These are phyloP conservation scores for Tragelaphus oryx DNA, from an alignment of 2,797 vertebrate species.

Conservation along the genomic window DNA sequence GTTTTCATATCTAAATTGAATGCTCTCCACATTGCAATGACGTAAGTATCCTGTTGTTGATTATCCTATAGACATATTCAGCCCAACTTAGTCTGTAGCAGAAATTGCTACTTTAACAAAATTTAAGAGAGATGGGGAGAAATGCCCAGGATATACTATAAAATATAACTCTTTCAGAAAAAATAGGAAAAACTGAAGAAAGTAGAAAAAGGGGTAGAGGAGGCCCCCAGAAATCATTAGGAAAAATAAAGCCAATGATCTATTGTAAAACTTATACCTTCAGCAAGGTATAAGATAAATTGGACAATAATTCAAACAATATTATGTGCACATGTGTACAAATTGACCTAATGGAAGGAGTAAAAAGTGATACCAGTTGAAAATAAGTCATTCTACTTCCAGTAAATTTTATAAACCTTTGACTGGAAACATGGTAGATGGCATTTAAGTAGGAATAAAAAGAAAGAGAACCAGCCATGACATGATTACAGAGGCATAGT, in stretches of 20 bases:
- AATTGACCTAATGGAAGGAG: not conserved
- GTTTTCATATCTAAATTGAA: not conserved
- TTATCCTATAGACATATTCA: not conserved
- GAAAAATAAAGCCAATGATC: not conserved
- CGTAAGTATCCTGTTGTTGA: not conserved
- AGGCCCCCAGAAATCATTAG: not conserved
- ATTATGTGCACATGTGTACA: not conserved
- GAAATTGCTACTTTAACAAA: not conserved
- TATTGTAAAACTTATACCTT: not conserved
- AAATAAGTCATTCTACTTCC: not conserved
- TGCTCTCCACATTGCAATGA: not conserved
- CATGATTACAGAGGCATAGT: not conserved
- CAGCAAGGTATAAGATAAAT: not conserved
- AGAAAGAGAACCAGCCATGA: not conserved
- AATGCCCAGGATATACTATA: not conserved
- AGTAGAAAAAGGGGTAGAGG: not conserved
- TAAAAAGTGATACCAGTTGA: not conserved
- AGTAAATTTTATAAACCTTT: not conserved
- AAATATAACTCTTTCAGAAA: not conserved
- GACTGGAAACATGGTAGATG: not conserved
- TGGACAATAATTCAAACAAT: not conserved
- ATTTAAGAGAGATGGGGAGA: not conserved
- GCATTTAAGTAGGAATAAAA: constrained; percentile 1
- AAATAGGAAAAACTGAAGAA: not conserved
- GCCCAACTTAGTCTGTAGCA: not conserved